Evolutionary conservation across 2,113 vertebrate genomes (phyloP), one percentile per base, ranked within the genome.

Genomic region (Colossoma macropomum): DNA sequence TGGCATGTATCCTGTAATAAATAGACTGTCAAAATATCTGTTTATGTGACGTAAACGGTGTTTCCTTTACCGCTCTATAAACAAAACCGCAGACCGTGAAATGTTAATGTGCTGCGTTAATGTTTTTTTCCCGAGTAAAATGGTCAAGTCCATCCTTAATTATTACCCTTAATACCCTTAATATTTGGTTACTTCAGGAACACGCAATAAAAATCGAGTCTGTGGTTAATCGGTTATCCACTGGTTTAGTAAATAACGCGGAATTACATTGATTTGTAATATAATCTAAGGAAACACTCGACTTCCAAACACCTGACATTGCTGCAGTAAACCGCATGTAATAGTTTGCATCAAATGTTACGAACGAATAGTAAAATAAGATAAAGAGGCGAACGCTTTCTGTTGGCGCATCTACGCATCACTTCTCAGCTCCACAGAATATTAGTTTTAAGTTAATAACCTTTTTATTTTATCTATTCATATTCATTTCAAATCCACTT

Each of bases 1-100:
- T 96, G 91, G 97, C 97, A 98, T 98, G 97, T 98, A 96, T 94
- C 94, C 95, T 96, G 95, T 95, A 98, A 98, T 99, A 98, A 98
- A 99, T 94, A 93, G 79, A 90, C 87, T 92, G 90, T 92, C 78
- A 77, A 87, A 87, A 77, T 82, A 66, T 25, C 65, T 80, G 73
- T 71, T 82, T 72, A 80, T 87, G 73, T 81, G 41, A 78, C 65
- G 75, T 73, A 74, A 52, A 69, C 28, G n/a, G 12, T 72, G 76
- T 74, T 84, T 84, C 65, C 56, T 80, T 30, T 50, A 80, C 78
- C 69, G 59, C n/a, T 1, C 76, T n/a, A 4, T 8, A 54, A 12
- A 2, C 52, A 73, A 52, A 12, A 45, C 0, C 60, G 27, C 38
- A 59, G 15, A 32, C n/a, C 19, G 38, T 30, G 21, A 45, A 56